These are phyloP conservation scores for Bostrychus sinensis DNA, from an alignment of 2,113 vertebrate genomes.

Conservation along the genomic window DNA sequence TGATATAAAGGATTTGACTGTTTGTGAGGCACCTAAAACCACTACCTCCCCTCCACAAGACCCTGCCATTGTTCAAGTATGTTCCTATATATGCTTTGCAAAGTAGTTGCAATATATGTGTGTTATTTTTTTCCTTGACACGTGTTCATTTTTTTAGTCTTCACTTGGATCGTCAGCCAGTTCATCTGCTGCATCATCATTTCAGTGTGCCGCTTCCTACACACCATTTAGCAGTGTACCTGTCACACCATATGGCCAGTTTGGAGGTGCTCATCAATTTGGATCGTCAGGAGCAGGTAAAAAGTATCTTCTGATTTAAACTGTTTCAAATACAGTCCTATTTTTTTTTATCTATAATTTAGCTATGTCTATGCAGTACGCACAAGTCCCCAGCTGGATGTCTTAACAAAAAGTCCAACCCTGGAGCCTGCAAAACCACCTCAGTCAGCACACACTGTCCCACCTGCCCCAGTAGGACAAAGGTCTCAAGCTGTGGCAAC, in stretches of 20 bases:
- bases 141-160: conserved; percentile 76
- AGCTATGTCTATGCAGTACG: conserved; percentile 73
- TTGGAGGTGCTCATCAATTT: conserved; percentile 87
- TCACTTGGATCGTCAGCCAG: conserved; percentile 85
- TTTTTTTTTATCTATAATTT: conserved; percentile 13
- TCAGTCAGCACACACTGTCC: conserved; percentile 71
- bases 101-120: background rate
- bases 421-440: conserved; percentile 86
- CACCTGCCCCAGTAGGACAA: conserved; percentile 80
- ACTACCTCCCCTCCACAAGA: conserved; percentile 93
- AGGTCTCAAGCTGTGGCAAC: conserved; percentile 79
- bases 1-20: conserved; percentile 97
- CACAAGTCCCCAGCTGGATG: conserved; percentile 85
- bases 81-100: background rate
- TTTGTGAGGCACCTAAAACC: conserved; percentile 96
- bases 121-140: background rate
- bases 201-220: conserved; percentile 89
- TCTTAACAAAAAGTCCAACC: conserved; percentile 84
- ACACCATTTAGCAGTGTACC: conserved; percentile 89
- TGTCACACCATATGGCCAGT: conserved; percentile 90
- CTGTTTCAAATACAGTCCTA: no score
- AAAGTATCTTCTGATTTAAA: conserved; percentile 15
- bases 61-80: conserved; percentile 96
- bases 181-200: conserved; percentile 81
- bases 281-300: conserved; percentile 86